These are phyloP conservation scores for Actinia equina DNA, from an alignment of 64 coral and sea anemone genomes.

Conservation along the genomic window DNA sequence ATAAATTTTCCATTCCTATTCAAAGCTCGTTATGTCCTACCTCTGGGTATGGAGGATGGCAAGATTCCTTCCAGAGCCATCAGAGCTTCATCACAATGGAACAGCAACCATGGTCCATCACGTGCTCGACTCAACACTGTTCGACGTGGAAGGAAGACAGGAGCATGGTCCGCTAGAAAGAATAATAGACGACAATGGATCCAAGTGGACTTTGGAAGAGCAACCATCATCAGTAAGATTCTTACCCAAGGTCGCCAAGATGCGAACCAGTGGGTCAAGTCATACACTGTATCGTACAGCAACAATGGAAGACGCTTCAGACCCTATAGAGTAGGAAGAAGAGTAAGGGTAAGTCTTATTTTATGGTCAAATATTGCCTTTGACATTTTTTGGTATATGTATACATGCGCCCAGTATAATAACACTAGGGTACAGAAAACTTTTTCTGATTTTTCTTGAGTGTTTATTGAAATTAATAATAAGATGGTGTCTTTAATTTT, in stretches of 20 bases:
- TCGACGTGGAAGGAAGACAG: slow-evolving; percentile 28
- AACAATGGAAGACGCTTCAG: slow-evolving; percentile 51
- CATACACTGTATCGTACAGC: slow-evolving; percentile 77
- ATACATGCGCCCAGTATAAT: too few relatives aligned
- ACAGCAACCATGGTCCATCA: slow-evolving; percentile 71
- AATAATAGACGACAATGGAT: slow-evolving; percentile 80
- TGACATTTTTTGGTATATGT: background rate
- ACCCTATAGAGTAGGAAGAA: slow-evolving; percentile 46
- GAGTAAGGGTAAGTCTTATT: slow-evolving; percentile 17
- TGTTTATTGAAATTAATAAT: too few relatives aligned
- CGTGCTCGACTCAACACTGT: slow-evolving; percentile 52
- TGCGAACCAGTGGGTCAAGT: slow-evolving; percentile 75
- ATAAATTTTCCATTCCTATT: too few relatives aligned
- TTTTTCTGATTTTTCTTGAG: too few relatives aligned
- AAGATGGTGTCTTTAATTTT: background rate
- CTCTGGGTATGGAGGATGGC: slow-evolving; percentile 72
- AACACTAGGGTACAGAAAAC: too few relatives aligned
- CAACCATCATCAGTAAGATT: slow-evolving; percentile 41
- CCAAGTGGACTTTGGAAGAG: slow-evolving; percentile 57
- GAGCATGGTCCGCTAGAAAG: slow-evolving; percentile 46
- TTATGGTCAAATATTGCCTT: background rate
- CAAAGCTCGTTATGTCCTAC: background rate
- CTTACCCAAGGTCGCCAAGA: slow-evolving; percentile 67
- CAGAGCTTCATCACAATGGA: slow-evolving; percentile 62
- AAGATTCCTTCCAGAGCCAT: slow-evolving; percentile 60